Percentiles rank a stretch among this genome's conserved stretches.
Conservation (phyloP, 1,140 invertebrate species). For the Anoplophora glabripennis region DNA sequence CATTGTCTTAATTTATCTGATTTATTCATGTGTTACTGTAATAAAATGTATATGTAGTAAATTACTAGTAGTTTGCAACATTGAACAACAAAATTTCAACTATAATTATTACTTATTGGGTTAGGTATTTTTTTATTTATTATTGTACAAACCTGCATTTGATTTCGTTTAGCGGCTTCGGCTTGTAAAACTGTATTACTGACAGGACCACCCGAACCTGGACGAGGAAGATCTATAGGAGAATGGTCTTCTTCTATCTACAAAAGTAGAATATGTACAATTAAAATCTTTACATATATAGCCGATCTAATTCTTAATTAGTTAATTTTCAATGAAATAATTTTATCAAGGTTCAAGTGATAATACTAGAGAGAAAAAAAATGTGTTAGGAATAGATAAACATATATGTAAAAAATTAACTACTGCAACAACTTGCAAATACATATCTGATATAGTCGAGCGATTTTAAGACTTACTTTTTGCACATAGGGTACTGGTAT, state of each 20-base stretch:
- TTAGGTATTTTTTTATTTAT: neutral
- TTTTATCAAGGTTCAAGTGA: neutral
- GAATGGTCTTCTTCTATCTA: conserved; percentile 46
- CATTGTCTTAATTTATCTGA: too few species aligned
- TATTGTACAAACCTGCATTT: conserved; percentile 48
- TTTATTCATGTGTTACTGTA: too few species aligned
- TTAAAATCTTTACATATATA: neutral
- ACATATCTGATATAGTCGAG: too few species aligned
- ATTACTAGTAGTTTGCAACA: too few species aligned
- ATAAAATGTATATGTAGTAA: too few species aligned
- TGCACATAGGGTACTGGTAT: conserved; percentile 96
- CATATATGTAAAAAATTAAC: neutral
- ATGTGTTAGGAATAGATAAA: neutral
- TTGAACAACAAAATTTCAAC: too few species aligned
- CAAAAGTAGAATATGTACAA: conserved; percentile 18
- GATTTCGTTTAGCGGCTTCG: conserved; percentile 46
- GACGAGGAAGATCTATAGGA: conserved; percentile 39
- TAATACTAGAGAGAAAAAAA: conserved; percentile 14
- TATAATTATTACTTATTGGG: too few species aligned
- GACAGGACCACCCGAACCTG: conserved; percentile 45
- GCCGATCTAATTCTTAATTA: neutral
- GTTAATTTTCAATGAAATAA: too few species aligned
- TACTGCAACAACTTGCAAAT: too few species aligned
- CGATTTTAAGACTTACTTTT: conserved; percentile 53
- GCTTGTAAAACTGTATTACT: conserved; percentile 33